A percentile compares a stretch with the other conserved stretches of the same genome.
Conservation (phyloP, 2,113 vertebrate species). For the Lucifuga dentata region DNA sequence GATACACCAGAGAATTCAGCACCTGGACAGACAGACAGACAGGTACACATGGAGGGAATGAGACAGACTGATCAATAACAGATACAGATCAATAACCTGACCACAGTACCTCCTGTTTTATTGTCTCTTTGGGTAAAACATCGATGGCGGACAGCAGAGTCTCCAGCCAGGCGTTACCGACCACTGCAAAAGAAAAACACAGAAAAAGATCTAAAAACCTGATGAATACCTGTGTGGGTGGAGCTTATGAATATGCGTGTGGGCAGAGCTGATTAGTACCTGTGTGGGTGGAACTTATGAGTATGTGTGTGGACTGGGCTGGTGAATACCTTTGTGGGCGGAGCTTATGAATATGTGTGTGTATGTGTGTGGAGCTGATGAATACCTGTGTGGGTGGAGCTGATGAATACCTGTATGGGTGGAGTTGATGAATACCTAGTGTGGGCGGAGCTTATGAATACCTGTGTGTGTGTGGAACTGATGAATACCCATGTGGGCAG, state of each 20-base stretch:
- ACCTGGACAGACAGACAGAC: slow-evolving; percentile 80
- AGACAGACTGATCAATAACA: background rate
- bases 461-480: background rate
- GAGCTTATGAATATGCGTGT: no score
- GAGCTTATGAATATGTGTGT: no score
- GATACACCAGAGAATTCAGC: slow-evolving; percentile 91
- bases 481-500: no score
- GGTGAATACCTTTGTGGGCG: no score
- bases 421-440: no score
- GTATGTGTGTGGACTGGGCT: no score
- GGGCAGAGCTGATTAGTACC: no score
- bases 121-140: slow-evolving; percentile 91
- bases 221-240: no score
- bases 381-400: no score
- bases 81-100: background rate
- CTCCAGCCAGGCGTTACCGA: slow-evolving; percentile 94
- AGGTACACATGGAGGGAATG: background rate
- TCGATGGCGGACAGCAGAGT: slow-evolving; percentile 92
- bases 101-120: slow-evolving; percentile 90
- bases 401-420: slow-evolving; percentile 82
- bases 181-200: slow-evolving; percentile 79
- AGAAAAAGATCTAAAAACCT: background rate
- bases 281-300: no score
- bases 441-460: no score
- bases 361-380: no score